Base-by-base conservation (phyloP, 2,797 vertebrate species). In the Typhlichthys subterraneus region DNA sequence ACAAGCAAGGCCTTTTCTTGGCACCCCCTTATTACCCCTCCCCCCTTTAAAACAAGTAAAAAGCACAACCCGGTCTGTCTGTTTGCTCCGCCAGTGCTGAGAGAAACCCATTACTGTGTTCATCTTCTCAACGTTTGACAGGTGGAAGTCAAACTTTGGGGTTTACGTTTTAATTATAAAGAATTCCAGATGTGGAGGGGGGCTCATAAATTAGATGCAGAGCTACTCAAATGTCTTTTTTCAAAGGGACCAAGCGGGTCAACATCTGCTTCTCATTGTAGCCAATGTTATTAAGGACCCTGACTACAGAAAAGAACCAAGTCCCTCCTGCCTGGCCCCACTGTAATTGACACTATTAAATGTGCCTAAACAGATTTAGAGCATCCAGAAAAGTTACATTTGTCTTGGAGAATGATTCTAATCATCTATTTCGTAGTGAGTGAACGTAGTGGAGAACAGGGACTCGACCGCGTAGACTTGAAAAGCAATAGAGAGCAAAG, bases 141-240 rank as follows among this genome's bases (percentile, higher is more conserved):
- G 97, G 96, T 98, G 97, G 97, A 99, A 98, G 94, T 95, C 95
- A 94, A 95, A 95, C 94, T 93, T 92, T 93, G 93, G 93, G 95
- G 96, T 96, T 97, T 96, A 95, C 86, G 94, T 97, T 97, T 97
- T 97, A 98, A 98, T 98, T 97, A 96, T 98, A 98, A 98, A 93
- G 94, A 94, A 96, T 96, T 97, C 96, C 97, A 99, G 96, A 99
- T 98, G 97, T 96, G 93, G 93, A 95, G 94, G 89, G 85, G 93
- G 85, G 19, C 91, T 89, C 89, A 91, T 95, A 97, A 97, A 99
- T 98, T 95, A 97, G 95, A 97, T 95, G 94, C 96, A 98, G 96
- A 96, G 91, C 94, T 93, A 91, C 94, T 97, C 94, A 87, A 93
- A 96, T 94, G 93, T 95, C 96, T 95, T 96, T 97, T 96, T 55